phyloP scores from a whole-genome alignment of 2,888 invertebrate genomes.

The Drosophila ustulata region DNA sequence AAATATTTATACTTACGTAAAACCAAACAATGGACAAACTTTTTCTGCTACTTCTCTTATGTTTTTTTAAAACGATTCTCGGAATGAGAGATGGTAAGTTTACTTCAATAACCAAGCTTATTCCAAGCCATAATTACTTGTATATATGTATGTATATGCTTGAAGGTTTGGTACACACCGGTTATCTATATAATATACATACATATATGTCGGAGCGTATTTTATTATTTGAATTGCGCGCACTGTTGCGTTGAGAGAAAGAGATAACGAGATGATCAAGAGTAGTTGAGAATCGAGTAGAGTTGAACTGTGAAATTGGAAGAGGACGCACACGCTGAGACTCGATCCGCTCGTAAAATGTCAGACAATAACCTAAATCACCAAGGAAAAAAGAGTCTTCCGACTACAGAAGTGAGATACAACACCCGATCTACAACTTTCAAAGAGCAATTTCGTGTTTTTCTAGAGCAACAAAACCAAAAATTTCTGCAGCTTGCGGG shows the following conservation, averaged over 20 bases:
- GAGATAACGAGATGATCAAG: neutral
- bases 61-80: slow-evolving; percentile 45
- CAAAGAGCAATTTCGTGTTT: too few species aligned
- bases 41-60: slow-evolving; percentile 44
- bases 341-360: neutral
- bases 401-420: too few species aligned
- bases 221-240: too few species aligned
- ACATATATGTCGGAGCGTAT: too few species aligned
- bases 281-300: neutral
- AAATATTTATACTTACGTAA: slow-evolving; percentile 6
- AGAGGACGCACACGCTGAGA: neutral
- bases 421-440: too few species aligned
- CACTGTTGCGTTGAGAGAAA: neutral
- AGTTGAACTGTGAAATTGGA: neutral
- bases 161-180: too few species aligned
- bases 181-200: too few species aligned
- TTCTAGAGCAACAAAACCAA: neutral
- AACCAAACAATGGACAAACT: slow-evolving; percentile 50
- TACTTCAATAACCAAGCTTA: neutral
- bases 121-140: too few species aligned
- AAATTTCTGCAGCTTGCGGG: too few species aligned
- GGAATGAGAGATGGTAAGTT: slow-evolving; percentile 70
- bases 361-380: neutral
- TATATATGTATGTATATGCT: too few species aligned
- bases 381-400: too few species aligned